Evolutionary conservation across 2,797 vertebrate species (phyloP).

Genomic region (Hydrocynus forskahlii): DNA sequence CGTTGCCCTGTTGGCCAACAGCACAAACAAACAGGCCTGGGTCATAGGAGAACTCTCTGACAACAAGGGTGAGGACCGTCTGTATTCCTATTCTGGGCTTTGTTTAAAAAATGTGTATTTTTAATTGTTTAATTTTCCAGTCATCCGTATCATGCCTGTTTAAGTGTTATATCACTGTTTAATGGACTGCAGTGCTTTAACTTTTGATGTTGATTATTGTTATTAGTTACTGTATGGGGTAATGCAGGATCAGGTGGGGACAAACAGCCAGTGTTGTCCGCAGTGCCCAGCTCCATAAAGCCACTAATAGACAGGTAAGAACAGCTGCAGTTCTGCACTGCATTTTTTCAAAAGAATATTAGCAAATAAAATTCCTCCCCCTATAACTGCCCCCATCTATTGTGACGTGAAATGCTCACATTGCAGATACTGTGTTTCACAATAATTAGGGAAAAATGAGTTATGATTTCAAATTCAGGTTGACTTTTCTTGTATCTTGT

Average conservation of each 20-base stretch:
- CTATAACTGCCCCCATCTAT: no score
- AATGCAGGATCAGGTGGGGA: slow-evolving; percentile 58
- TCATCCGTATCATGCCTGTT: neutral
- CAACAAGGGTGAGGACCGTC: slow-evolving; percentile 84
- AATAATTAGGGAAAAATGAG: no score
- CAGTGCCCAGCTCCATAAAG: slow-evolving; percentile 74
- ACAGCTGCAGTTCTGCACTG: no score
- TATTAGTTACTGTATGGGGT: slow-evolving; percentile 87
- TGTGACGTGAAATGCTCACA: no score
- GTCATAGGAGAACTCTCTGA: slow-evolving; percentile 92
- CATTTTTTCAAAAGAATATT: neutral
- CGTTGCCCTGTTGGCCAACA: slow-evolving; percentile 78
- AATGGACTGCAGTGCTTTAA: neutral
- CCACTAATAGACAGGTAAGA: slow-evolving; percentile 87
- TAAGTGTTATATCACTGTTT: neutral
- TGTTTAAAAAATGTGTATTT: neutral
- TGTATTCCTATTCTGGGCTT: neutral
- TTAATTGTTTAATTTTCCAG: neutral
- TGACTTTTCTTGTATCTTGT: no score
- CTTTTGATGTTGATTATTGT: neutral
- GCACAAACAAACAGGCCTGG: slow-evolving; percentile 83
- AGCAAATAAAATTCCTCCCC: no score
- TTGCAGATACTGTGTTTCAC: no score
- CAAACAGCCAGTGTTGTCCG: slow-evolving; percentile 62
- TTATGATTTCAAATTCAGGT: no score